Conservation (phyloP, 2,113 vertebrate genomes). For the Galeopterus variegatus region DNA sequence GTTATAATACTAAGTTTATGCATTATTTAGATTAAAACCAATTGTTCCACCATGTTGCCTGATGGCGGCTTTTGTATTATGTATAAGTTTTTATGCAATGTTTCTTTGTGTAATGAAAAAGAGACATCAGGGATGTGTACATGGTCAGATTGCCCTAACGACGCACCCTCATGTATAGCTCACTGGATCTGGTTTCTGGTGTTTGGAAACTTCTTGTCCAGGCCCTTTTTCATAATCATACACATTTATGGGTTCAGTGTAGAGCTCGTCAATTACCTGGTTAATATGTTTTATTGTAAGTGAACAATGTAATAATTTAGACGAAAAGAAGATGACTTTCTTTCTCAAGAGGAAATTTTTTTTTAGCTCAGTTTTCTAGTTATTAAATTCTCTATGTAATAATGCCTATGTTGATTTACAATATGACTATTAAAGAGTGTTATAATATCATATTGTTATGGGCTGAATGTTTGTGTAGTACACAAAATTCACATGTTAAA, state of each 20-base stretch:
- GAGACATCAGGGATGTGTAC: not conserved
- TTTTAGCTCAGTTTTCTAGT: not conserved
- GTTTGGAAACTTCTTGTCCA: not conserved
- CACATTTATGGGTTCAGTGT: not conserved
- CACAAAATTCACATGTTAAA: not conserved
- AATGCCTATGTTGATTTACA: not conserved
- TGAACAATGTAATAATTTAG: not conserved
- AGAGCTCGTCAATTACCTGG: not conserved
- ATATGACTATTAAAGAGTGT: not conserved
- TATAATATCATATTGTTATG: not conserved
- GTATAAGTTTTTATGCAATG: not conserved
- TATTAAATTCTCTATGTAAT: not conserved
- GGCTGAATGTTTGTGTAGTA: not conserved
- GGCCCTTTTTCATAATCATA: not conserved
- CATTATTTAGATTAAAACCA: slow-evolving; percentile 18
- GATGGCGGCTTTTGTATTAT: not conserved
- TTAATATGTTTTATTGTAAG: not conserved
- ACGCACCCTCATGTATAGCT: not conserved
- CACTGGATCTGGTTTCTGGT: not conserved
- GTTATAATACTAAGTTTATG: not conserved
- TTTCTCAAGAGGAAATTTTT: not conserved
- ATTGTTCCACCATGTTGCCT: not conserved
- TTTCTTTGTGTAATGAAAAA: not conserved
- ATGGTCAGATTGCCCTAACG: not conserved
- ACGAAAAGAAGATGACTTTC: not conserved